Base-by-base conservation (phyloP, 2,113 vertebrate genomes). In the Myotis yumanensis region DNA sequence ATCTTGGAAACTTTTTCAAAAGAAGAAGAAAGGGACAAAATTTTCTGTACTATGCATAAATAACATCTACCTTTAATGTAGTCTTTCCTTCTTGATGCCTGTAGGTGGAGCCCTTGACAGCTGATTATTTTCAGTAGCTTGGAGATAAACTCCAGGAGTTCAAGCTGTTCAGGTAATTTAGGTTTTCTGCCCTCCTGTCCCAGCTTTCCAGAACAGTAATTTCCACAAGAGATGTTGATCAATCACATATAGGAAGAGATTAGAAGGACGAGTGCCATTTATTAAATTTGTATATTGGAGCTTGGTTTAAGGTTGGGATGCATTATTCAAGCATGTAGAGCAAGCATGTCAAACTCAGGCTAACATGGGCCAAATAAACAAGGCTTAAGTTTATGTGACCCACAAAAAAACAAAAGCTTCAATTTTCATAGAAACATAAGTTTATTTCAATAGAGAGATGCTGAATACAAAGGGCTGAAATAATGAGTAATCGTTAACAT, bases 31-130 rank as follows among this genome's bases (percentile, higher is more conserved):
- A n/a, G 10, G 46, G 23, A 11, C 40, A 46, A 3, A 46, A 3
- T 92, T 71, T 28, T 51, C 66, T 72, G 35, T 68, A 16, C 25
- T 64, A 7, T 22, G 11, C 28, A 4, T 57, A 73, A 89, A 71
- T 17, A 25, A 75, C 25, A 43, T 25, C 40, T 10, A n/a, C 35
- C 43, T 77, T 68, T 25, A 71, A 80, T 43, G 54, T 83, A 77
- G 43, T 35, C 18, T 71, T 93, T 94, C 57, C 37, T 89, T 64
- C 54, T 62, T 86, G 48, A 62, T 89, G 28, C 88, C 96, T 90
- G 76, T 52, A 93, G 96, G 46, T 84, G 96, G 95, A 93, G 90
- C 87, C 80, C 35, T 89, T 91, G 95, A 48, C 46, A 79, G 46
- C 66, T n/a, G 18, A 43, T 69, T 64, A 11, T 93, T 82, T 77